A percentile compares a stretch with the other conserved stretches of the same genome.
Conservation (phyloP, 2,888 invertebrate genomes). For the Eilema griseolum region DNA sequence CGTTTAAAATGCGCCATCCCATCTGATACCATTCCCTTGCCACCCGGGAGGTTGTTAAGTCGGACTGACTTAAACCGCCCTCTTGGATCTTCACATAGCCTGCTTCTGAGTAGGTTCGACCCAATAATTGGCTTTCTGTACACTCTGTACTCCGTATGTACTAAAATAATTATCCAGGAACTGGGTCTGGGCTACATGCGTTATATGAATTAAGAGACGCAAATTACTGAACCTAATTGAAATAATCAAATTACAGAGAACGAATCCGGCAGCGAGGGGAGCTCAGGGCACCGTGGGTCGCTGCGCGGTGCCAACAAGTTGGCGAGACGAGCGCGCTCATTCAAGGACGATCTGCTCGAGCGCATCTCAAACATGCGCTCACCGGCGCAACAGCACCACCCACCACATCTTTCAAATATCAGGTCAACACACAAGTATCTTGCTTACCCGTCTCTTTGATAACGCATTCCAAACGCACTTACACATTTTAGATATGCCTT, state of each 20-base stretch:
- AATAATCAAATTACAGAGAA: constrained; percentile 70
- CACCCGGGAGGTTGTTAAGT: too few relatives aligned
- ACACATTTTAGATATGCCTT: constrained; percentile 10
- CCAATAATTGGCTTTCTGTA: not conserved
- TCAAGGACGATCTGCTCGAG: constrained; percentile 97
- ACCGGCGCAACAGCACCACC: constrained; percentile 88
- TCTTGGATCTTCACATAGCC: too few relatives aligned
- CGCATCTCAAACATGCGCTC: constrained; percentile 96
- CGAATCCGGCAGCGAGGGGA: constrained; percentile 84
- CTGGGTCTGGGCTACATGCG: not conserved
- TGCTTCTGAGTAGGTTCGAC: too few relatives aligned
- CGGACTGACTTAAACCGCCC: too few relatives aligned
- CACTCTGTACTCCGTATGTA: not conserved
- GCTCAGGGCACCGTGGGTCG: constrained; percentile 91
- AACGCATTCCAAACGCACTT: constrained; percentile 17
- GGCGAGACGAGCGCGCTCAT: constrained; percentile 95
- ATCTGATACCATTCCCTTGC: too few relatives aligned
- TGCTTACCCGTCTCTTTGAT: constrained; percentile 28
- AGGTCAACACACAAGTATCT: constrained; percentile 60
- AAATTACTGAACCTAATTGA: constrained; percentile 39
- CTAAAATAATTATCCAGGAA: not conserved
- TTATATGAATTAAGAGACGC: constrained; percentile 23
- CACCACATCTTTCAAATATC: constrained; percentile 80
- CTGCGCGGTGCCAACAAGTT: constrained; percentile 93
- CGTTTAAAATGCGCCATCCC: too few relatives aligned